Conservation (phyloP, 2,888 invertebrate species). For the Agonum fuliginosum region DNA sequence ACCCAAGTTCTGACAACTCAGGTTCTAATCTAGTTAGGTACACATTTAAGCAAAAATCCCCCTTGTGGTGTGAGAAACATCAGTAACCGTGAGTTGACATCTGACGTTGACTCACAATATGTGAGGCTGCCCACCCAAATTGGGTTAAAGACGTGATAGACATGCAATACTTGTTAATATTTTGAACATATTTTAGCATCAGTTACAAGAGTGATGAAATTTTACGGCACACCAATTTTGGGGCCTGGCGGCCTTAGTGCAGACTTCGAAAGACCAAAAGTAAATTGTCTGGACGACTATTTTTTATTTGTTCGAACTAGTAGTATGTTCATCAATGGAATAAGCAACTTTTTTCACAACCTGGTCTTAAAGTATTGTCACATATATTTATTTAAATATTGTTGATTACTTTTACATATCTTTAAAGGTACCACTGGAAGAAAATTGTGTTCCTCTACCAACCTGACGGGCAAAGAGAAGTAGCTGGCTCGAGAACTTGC, state of each 20-base stretch:
- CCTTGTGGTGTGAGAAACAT: too few species aligned
- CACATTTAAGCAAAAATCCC: too few species aligned
- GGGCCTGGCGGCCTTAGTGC: constrained; percentile 51
- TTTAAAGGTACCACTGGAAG: constrained; percentile 81
- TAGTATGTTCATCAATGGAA: constrained; percentile 48
- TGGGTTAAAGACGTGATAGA: too few species aligned
- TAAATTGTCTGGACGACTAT: constrained; percentile 41
- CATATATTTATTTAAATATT: not conserved
- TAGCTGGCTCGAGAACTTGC: constrained; percentile 84
- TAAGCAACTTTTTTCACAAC: constrained; percentile 20
- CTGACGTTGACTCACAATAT: too few species aligned
- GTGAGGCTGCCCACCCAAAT: too few species aligned
- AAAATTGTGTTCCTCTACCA: constrained; percentile 86
- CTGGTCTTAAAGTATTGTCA: constrained; percentile 10
- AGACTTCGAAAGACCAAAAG: constrained; percentile 37
- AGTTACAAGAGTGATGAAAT: constrained; percentile 48
- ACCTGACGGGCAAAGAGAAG: constrained; percentile 79
- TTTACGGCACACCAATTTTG: constrained; percentile 46
- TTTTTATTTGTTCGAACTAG: constrained; percentile 48
- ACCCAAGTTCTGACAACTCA: too few species aligned
- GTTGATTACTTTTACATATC: not conserved
- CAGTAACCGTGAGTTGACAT: too few species aligned
- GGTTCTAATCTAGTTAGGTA: too few species aligned
- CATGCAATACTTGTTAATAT: too few species aligned
- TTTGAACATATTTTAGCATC: constrained; percentile 20